Evolutionary conservation across 2,888 invertebrate species (phyloP), one percentile per base, ranked within the genome.

Genomic region (Busseola fusca): DNA sequence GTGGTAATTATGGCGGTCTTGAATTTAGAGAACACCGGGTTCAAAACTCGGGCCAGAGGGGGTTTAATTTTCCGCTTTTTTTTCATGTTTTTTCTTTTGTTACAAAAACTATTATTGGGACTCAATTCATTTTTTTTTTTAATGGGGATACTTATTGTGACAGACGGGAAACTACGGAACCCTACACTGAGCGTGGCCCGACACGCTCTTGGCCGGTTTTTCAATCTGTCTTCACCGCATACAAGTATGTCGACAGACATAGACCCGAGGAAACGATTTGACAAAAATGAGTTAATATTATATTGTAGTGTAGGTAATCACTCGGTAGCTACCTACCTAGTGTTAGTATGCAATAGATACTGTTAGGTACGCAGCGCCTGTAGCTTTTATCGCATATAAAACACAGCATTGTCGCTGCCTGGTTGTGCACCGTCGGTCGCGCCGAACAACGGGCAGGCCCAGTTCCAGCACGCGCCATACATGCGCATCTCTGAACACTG

Each of bases 381-480:
- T 21, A n/a, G 27, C 30, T 66, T 2, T 18, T 18, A 42, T 18
- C 34, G 27, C 25, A 27, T 14, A 50, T 34, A 40, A 48, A 37
- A 37, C 34, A 25, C 14, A 45, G 34, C n/a, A 48, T 14, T 42
- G 12, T 45, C 45, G 30, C 34, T 64, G 52, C 34, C 42, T 48
- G 52, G 48, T 37, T 14, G 34, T 62, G 67, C 64, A 78, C 73
- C 83, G 78, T 84, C 70, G 73, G 72, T 54, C 50, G 67, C 77
- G 58, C 65, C 80, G 81, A 68, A 70, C 90, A 91, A 89, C 91
- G 90, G 91, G 84, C 73, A 90, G 91, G 77, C 90, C 91, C 87
- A 90, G 88, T 87, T 90, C 84, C 42, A 76, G 81, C 88, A 88
- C 81, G 74, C 72, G 78, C 81, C 73, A 70, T 78, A 78, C 82